phyloP scores from a whole-genome alignment of 2,888 invertebrate species.

The Tanypteryx hageni region DNA sequence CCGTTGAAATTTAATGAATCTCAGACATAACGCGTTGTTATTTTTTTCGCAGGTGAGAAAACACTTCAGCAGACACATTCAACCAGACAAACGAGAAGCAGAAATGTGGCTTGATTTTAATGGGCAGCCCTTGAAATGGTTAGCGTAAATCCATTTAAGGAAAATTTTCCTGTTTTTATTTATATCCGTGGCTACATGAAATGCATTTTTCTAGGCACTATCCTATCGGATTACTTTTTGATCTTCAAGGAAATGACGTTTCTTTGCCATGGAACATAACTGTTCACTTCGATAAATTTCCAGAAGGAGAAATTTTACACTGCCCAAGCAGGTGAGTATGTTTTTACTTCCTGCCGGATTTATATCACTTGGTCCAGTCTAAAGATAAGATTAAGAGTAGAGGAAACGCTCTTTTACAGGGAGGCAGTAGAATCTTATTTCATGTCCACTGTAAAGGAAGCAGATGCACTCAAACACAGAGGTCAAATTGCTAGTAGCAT shows the following conservation, averaged over 20 bases:
- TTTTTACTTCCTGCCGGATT: conserved; percentile 44
- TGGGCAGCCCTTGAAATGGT: conserved; percentile 93
- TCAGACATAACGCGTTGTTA: conserved; percentile 63
- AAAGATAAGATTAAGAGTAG: not conserved
- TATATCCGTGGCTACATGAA: not conserved
- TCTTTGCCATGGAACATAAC: conserved; percentile 95
- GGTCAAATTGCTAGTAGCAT: conserved; percentile 92
- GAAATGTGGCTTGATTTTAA: conserved; percentile 97
- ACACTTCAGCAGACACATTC: conserved; percentile 90
- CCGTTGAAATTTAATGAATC: conserved; percentile 32
- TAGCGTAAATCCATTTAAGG: conserved; percentile 73
- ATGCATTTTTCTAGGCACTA: conserved; percentile 77
- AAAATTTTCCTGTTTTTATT: not conserved
- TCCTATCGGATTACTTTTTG: conserved; percentile 92
- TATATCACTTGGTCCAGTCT: not conserved
- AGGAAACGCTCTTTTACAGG: conserved; percentile 76
- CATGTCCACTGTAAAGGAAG: conserved; percentile 97
- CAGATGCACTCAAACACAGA: conserved; percentile 97
- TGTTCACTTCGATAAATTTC: conserved; percentile 96
- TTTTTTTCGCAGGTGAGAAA: conserved; percentile 84
- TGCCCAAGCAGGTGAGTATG: conserved; percentile 86
- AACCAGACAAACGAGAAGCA: conserved; percentile 87
- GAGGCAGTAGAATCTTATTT: conserved; percentile 96
- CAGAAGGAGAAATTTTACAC: conserved; percentile 91
- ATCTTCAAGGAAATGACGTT: conserved; percentile 84